Evolutionary conservation across 2,113 vertebrate genomes (phyloP).

Genomic region (Eretmochelys imbricata): DNA sequence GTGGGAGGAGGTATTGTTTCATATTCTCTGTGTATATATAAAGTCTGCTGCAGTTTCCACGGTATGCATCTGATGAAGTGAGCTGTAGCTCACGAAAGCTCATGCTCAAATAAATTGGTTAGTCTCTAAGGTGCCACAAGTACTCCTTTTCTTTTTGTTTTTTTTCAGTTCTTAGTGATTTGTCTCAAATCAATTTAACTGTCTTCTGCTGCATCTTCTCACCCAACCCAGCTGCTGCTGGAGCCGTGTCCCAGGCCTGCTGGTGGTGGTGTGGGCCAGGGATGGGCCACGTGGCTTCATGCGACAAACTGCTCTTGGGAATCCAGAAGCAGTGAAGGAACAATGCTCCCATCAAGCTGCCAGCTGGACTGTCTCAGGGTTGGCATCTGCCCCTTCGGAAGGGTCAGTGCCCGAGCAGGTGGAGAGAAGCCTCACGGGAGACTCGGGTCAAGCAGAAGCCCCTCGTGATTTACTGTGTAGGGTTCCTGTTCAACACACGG

Average conservation of each 20-base stretch:
- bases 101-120: no score
- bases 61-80: no score
- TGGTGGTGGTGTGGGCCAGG: fast-evolving
- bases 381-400: neutral
- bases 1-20: no score
- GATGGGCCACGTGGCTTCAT: fast-evolving
- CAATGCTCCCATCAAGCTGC: neutral
- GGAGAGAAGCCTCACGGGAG: neutral
- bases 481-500: neutral
- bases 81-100: no score
- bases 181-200: neutral
- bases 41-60: no score
- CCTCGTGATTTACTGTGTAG: neutral
- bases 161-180: fast-evolving
- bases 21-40: no score
- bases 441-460: neutral
- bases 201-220: neutral
- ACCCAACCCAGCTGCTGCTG: neutral
- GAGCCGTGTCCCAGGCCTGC: neutral
- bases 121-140: no score
- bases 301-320: neutral
- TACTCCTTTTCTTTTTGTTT: no score
- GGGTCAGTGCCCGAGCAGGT: neutral
- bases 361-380: neutral
- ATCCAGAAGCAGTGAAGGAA: neutral